These are phyloP conservation scores for Apamea epomidion DNA, from an alignment of 2,888 invertebrate species.

Conservation along the genomic window DNA sequence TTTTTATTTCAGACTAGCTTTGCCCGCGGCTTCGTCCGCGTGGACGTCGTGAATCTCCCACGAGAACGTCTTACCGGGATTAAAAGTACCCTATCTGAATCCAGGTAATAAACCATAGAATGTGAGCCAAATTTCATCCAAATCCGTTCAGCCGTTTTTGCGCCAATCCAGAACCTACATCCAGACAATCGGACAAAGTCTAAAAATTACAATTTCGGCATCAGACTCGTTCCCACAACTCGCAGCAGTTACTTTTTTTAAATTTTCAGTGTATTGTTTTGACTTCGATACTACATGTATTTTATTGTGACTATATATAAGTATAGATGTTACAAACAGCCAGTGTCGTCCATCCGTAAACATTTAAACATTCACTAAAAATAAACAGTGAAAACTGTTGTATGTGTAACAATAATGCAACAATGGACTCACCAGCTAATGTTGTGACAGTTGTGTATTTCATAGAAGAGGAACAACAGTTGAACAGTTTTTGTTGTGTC, in stretches of 20 bases:
- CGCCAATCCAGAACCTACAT: no score
- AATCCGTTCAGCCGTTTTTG: neutral
- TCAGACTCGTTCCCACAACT: no score
- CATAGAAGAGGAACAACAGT: conserved; percentile 52
- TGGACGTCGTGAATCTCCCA: neutral
- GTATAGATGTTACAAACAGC: neutral
- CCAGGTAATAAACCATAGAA: neutral
- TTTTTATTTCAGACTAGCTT: neutral
- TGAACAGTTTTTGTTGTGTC: conserved; percentile 31
- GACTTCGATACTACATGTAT: no score
- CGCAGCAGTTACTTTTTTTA: no score
- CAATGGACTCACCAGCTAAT: conserved; percentile 43
- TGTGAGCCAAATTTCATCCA: neutral
- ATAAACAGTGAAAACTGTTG: conserved; percentile 42
- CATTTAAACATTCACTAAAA: conserved; percentile 41
- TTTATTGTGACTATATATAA: no score
- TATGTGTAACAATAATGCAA: conserved; percentile 41
- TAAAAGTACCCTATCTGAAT: neutral
- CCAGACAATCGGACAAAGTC: no score
- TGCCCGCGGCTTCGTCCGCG: neutral
- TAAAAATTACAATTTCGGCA: no score
- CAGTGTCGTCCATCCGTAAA: conserved; percentile 21
- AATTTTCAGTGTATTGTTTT: neutral
- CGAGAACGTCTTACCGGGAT: neutral
- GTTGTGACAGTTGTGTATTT: conserved; percentile 53